Percentiles rank a stretch among this genome's conserved stretches.
Conservation (phyloP, 2,113 vertebrate genomes). For the Nyctibius bracteatus region DNA sequence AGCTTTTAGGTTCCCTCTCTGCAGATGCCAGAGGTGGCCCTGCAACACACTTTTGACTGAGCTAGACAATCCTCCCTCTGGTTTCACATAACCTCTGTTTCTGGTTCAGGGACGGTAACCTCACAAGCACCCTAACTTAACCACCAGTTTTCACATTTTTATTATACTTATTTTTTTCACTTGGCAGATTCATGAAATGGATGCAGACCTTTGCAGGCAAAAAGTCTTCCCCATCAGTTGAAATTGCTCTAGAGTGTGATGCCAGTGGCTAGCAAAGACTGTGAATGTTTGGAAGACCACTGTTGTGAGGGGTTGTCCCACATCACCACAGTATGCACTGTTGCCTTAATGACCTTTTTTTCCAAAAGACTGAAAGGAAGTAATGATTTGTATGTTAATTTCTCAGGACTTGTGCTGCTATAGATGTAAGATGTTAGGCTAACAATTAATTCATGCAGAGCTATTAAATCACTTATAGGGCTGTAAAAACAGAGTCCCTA, state of each 20-base stretch:
- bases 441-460: not conserved
- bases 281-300: not conserved
- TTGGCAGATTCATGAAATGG: not conserved
- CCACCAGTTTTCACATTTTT: not conserved
- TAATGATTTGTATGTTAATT: not conserved
- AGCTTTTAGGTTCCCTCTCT: not conserved
- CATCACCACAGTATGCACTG: not conserved
- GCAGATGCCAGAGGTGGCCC: not conserved
- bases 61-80: rapidly evolving
- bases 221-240: not conserved
- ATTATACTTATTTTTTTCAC: not conserved
- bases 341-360: not conserved
- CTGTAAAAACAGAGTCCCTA: not conserved
- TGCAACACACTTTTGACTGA: not conserved
- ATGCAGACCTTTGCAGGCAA: not conserved
- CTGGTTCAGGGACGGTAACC: not conserved
- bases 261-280: not conserved
- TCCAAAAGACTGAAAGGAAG: not conserved
- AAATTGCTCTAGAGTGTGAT: not conserved
- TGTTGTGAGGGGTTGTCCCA: not conserved
- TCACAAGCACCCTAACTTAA: not conserved
- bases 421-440: not conserved
- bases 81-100: not conserved
- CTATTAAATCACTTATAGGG: not conserved
- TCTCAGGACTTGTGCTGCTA: not conserved